Percentiles rank a stretch among this genome's conserved stretches.
Evolutionary conservation across 2,113 vertebrate genomes (phyloP).

Genomic region (Rallus limicola): DNA sequence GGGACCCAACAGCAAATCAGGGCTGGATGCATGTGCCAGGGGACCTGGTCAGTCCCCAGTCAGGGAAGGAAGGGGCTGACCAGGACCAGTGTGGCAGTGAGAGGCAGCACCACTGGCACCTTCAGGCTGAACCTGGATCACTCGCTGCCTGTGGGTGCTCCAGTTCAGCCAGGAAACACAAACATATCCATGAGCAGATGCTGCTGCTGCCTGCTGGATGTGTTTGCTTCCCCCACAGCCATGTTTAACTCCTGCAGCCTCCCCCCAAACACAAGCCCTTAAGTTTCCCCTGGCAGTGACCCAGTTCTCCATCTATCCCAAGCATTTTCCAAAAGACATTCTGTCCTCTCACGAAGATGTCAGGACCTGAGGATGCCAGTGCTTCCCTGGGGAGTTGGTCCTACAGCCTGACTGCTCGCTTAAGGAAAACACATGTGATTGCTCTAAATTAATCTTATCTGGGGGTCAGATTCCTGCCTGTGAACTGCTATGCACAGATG

Average conservation of each 20-base stretch:
- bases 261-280: rapidly evolving
- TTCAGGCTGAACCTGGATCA: rapidly evolving
- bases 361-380: neutral
- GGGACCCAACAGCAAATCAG: neutral
- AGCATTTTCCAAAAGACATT: neutral
- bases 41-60: neutral
- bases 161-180: rapidly evolving
- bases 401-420: neutral
- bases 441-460: neutral
- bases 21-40: rapidly evolving
- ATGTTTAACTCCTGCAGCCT: too few relatives aligned
- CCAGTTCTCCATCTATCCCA: neutral
- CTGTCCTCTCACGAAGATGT: neutral
- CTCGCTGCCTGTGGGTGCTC: neutral
- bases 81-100: rapidly evolving
- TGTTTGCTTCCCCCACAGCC: neutral
- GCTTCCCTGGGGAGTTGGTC: neutral
- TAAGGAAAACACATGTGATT: neutral
- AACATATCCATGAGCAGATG: rapidly evolving
- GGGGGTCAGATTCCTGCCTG: conserved; percentile 1
- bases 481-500: neutral
- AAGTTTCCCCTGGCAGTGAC: neutral
- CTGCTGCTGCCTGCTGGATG: rapidly evolving
- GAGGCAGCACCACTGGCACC: neutral
- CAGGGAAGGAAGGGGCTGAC: neutral